Evolutionary conservation across 2,113 vertebrate genomes (phyloP).

Genomic region (Hyaena hyaena): DNA sequence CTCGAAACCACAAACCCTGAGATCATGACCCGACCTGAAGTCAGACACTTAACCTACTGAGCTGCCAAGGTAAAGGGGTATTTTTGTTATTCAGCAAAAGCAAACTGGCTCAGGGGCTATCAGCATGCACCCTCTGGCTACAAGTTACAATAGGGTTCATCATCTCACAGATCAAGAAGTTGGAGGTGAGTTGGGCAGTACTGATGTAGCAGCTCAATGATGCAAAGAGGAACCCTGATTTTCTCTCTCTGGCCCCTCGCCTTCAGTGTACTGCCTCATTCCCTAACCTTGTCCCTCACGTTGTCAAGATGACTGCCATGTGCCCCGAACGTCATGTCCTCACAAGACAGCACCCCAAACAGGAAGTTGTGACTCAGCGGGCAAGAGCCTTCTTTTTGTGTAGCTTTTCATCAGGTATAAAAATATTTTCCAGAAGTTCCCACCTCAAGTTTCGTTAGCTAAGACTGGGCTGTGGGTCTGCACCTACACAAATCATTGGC

Average conservation of each 20-base stretch:
- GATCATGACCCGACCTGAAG: too few relatives aligned
- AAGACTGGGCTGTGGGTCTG: background rate
- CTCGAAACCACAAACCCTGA: too few relatives aligned
- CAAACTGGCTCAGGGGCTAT: background rate
- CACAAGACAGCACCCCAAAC: background rate
- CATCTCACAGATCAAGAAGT: background rate
- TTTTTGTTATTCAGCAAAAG: background rate
- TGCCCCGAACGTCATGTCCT: background rate
- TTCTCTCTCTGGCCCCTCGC: background rate
- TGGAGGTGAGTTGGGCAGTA: background rate
- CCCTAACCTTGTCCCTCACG: background rate
- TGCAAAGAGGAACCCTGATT: background rate
- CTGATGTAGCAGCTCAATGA: background rate
- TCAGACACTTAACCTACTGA: too few relatives aligned
- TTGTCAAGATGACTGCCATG: background rate
- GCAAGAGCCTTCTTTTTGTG: background rate
- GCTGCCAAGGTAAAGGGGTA: too few relatives aligned
- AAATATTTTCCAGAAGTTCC: background rate
- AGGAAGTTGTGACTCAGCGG: background rate
- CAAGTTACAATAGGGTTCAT: background rate
- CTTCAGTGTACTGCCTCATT: background rate
- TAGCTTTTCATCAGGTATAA: background rate
- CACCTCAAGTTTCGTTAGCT: background rate
- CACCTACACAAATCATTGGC: background rate
- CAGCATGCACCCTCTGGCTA: background rate